Percentiles rank a stretch among this genome's conserved stretches.
These are phyloP conservation scores for Grus americana DNA, from an alignment of 2,113 vertebrate genomes.

Conservation along the genomic window DNA sequence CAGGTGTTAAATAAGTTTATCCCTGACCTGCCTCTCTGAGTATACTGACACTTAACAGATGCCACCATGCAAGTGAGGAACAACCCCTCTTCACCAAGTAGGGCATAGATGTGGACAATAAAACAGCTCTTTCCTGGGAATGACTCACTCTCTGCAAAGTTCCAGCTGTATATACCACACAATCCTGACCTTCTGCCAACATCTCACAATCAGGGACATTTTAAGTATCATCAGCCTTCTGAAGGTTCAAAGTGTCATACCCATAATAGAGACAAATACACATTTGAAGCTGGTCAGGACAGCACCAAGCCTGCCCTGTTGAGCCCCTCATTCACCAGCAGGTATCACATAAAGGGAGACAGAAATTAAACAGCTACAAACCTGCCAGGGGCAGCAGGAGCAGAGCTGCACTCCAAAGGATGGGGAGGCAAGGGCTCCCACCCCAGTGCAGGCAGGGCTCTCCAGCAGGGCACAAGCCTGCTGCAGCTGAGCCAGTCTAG, in stretches of 20 bases:
- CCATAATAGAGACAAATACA: neutral
- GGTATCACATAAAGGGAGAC: neutral
- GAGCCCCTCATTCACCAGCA: neutral
- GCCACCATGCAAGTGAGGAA: rapidly evolving
- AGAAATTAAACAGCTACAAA: neutral
- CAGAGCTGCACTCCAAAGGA: neutral
- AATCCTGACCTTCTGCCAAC: neutral
- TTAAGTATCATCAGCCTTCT: neutral
- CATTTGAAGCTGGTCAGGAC: neutral
- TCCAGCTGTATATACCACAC: neutral
- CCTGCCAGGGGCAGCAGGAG: neutral
- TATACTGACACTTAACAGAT: neutral
- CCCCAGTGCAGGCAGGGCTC: neutral
- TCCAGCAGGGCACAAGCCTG: neutral
- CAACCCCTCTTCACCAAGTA: neutral
- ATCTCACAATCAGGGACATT: neutral
- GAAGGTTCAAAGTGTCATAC: neutral
- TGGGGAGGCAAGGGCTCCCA: neutral
- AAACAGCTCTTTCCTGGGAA: neutral
- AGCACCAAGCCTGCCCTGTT: neutral
- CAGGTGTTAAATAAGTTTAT: neutral
- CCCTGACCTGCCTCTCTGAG: too few relatives aligned
- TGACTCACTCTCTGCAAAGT: neutral
- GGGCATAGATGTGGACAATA: neutral
- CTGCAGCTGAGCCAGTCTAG: neutral